Base-by-base conservation (phyloP, 2,113 vertebrate genomes). In the Maccullochella peelii region DNA sequence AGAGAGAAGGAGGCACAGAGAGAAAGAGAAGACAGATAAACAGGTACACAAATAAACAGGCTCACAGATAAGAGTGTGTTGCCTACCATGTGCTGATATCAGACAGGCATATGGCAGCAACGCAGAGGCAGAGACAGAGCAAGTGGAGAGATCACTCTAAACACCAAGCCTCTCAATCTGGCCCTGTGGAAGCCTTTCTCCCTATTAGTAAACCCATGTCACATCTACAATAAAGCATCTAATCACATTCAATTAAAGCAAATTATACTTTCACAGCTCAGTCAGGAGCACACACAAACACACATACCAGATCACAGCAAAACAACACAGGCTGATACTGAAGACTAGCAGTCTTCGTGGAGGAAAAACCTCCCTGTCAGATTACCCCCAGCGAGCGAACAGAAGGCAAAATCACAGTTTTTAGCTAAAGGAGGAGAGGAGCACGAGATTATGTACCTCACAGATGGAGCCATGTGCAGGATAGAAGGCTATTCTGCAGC, bases 41-140 rank as follows among this genome's bases (percentile, higher is more conserved):
- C 84, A 87, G 82, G 77, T 83, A 84, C 79, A 74, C 62, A 86
- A 89, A 83, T 74, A 88, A 80, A 59, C 70, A 73, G 49, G 73
- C 47, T 14, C 58, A 52, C 21, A 30, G 74, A 79, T 78, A 77
- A 77, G 84, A 74, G 71, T 50, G 75, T 55, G 79, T 62, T 68
- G 80, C 55, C 70, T 52, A 83, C 69, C 77, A 57, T 87, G 86
- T 82, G 82, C 69, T 87, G 76, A 74, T 84, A 83, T 77, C 67
- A 86, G 85, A 78, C 67, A 23, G 70, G 65, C 85, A 86, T 89
- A 84, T 86, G 79, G 86, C 72, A 42, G 59, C 14, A 38, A 83
- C 5, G 44, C 58, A 36, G 65, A 82, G 40, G 70, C 67, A 77
- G 63, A 38, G 71, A 63, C 10, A 36, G 71, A 71, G 74, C 27